phyloP scores from a whole-genome alignment of 1,140 invertebrate species.

The Drosophila fuyamai region DNA sequence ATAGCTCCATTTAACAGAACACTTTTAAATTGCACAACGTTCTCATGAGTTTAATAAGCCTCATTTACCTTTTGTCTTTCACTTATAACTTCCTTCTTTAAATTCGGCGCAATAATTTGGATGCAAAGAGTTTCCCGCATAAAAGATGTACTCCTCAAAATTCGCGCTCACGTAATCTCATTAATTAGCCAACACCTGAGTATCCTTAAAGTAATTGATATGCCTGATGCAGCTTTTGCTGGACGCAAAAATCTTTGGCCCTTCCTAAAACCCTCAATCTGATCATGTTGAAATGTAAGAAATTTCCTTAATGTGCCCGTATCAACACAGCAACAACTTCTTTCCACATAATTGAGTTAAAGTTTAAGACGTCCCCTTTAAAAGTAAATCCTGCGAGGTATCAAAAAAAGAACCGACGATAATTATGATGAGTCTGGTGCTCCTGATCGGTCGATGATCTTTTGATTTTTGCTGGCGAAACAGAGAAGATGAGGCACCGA shows the following conservation, averaged over 20 bases:
- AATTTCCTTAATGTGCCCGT: conserved; percentile 33
- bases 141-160: neutral
- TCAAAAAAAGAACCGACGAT: conserved; percentile 40
- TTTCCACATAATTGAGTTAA: conserved; percentile 56
- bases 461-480: conserved; percentile 33
- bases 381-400: conserved; percentile 58
- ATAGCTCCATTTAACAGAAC: no score
- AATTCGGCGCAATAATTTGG: neutral
- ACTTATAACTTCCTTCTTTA: neutral
- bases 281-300: conserved; percentile 24
- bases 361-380: conserved; percentile 38
- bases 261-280: conserved; percentile 12
- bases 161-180: conserved; percentile 11
- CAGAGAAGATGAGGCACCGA: conserved; percentile 44
- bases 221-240: conserved; percentile 8
- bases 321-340: conserved; percentile 10
- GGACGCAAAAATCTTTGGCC: neutral
- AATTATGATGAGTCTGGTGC: conserved; percentile 69
- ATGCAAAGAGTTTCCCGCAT: neutral
- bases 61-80: neutral
- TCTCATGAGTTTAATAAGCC: no score
- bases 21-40: no score
- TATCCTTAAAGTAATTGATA: conserved; percentile 26
- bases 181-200: conserved; percentile 33
- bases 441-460: conserved; percentile 58